Base-by-base conservation (phyloP, 2,797 vertebrate species). In the Antennarius maculatus region DNA sequence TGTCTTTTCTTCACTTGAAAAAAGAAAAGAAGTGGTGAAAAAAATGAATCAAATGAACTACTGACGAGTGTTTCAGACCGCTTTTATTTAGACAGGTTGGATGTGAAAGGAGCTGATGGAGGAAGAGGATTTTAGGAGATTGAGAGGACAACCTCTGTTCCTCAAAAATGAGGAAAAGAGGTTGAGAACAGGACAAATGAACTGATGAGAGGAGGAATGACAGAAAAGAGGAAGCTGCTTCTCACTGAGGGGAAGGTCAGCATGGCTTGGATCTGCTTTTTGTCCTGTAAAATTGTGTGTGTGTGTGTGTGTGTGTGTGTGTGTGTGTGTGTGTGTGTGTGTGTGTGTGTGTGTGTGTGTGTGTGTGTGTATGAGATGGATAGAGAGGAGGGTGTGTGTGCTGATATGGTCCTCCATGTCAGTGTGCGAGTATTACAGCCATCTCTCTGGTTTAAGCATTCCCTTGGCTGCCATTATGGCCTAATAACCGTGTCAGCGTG, bases 401-500 rank as follows among this genome's bases (percentile, higher is more conserved):
- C 50, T 51, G 66, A 66, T 82, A 64, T 72, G 54, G 60, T 79
- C 55, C 66, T 66, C 61, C 76, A 53, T 66, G 62, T 83, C 81
- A 74, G 75, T 6, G 57, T 54, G 74, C 8, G 31, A 76, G 77
- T 84, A 87, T 90, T 87, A 84, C 86, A 76, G 54, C 75, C 85
- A 81, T 89, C 84, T 79, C 75, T 88, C 76, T 69, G 74, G 66
- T 90, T 86, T 79, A 85, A 86, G 77, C 82, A 76, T 86, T 85
- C 87, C 85, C 89, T 65, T 1, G 81, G 83, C 69, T 70, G 72
- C 83, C 82, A 84, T 90, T 87, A 85, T 64, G 77, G 83, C 87
- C 87, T 91, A 91, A 92, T 92, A 89, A 90, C 78, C 51, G 43
- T 86, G 87, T 84, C 88, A 75, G 81, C 69, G 69, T 91, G 89